Evolutionary conservation across 2,888 invertebrate species (phyloP).

Genomic region (Nowickia ferox): DNA sequence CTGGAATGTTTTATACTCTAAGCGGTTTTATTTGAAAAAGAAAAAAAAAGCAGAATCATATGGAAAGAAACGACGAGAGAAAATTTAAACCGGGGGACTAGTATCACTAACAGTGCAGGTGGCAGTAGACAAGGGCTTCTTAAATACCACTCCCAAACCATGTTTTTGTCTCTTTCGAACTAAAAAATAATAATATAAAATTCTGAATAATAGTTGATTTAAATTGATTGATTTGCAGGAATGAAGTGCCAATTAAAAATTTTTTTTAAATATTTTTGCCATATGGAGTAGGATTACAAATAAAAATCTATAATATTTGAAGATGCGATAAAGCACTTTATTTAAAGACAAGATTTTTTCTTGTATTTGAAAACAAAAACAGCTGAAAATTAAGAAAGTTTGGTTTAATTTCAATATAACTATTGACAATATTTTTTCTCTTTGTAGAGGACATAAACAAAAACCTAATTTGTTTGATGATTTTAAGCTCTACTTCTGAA

Average conservation of each 20-base stretch:
- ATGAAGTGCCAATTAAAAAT: constrained; percentile 67
- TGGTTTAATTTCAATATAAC: no score
- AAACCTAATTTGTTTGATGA: no score
- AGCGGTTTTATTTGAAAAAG: constrained; percentile 65
- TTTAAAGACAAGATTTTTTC: no score
- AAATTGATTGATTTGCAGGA: constrained; percentile 75
- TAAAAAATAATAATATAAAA: constrained; percentile 3
- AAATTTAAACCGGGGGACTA: constrained; percentile 49
- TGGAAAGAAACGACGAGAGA: constrained; percentile 57
- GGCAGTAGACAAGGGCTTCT: constrained; percentile 1
- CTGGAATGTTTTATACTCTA: constrained; percentile 69
- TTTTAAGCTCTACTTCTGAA: no score
- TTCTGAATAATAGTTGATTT: constrained; percentile 56
- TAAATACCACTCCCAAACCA: constrained; percentile 16
- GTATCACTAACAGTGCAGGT: not conserved
- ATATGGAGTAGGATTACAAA: no score
- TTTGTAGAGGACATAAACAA: no score
- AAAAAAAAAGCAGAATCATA: constrained; percentile 37
- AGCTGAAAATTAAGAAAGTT: no score
- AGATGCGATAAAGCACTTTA: no score
- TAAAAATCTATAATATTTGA: no score
- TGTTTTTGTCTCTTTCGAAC: constrained; percentile 7
- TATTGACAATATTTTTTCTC: no score
- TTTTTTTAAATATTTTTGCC: no score
- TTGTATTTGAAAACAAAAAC: no score